Evolutionary conservation across 2,797 vertebrate genomes (phyloP), one percentile per base, ranked within the genome.

Genomic region (Liasis olivaceus): DNA sequence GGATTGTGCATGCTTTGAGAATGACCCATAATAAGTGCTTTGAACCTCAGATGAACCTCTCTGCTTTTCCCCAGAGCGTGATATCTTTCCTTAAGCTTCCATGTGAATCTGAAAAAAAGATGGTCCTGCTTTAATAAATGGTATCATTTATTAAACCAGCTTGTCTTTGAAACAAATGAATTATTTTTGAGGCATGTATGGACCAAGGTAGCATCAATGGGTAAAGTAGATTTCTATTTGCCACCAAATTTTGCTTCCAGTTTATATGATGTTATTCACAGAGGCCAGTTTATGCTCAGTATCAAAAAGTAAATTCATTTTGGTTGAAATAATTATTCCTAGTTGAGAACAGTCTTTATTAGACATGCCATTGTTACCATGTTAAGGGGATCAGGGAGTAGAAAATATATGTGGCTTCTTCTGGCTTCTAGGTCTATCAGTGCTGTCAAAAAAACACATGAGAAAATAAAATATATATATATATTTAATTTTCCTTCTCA

Each of bases 391-490:
- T 12, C 42, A 26, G 12, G 17, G 85, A 62, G 47, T 31, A 69
- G 28, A 42, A 90, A 72, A 90, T 72, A 14, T 51, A 92, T 87
- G 24, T 26, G 0, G 2, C 24, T 22, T 9, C 47, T 87, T 62
- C 84, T 54, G 26, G 84, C 87, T 87, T 81, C 42, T 14, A 47
- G 63, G 26, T 62, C 81, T 81, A 66, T 22, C 4, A 26, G 54
- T 64, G 89, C n/a, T 77, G 85, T 81, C 42, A 87, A 31, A 63
- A 90, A 90, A 58, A 87, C 14, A 15, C 11, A 77, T 90, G 85
- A 11, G 7, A 63, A 87, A 90, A 36, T 93, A 93, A 87, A 89
- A 77, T n/a, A n/a, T n/a, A n/a, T n/a, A n/a, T n/a, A n/a, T n/a
- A 87, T 87, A 87, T 87, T 62, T 87, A 86, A 89, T 89, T 88